Conservation (phyloP, 2,888 invertebrate genomes). For the Sesia bembeciformis region DNA sequence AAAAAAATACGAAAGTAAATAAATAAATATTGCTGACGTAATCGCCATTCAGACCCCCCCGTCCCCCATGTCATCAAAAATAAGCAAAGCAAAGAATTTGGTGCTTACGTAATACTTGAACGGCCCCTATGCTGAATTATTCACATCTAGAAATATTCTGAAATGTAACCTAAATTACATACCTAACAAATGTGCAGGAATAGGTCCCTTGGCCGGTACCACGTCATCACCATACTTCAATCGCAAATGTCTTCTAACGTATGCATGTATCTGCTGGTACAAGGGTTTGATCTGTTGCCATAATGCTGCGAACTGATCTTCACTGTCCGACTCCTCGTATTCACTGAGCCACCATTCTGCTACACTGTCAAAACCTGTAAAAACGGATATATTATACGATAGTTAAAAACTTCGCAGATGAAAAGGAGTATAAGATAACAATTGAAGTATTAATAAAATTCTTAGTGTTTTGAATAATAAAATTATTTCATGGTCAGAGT, state of each 20-base stretch:
- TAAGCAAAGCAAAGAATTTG: no score
- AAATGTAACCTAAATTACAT: no score
- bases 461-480: neutral
- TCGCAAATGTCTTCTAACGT: constrained; percentile 80
- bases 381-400: no score
- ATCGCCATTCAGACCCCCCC: no score
- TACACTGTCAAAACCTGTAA: constrained; percentile 77
- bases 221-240: constrained; percentile 80
- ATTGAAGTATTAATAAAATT: neutral
- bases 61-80: no score
- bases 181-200: constrained; percentile 85
- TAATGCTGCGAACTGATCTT: constrained; percentile 77
- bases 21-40: no score
- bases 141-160: no score
- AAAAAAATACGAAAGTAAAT: no score
- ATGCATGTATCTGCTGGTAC: constrained; percentile 88
- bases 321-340: constrained; percentile 81
- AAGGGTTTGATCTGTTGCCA: constrained; percentile 86
- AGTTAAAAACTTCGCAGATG: no score
- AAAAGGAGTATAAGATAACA: constrained; percentile 7
- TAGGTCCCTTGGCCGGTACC: constrained; percentile 78
- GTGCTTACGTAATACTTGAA: no score
- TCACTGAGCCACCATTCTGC: constrained; percentile 81
- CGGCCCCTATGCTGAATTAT: no score
- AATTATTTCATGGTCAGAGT: neutral